These are phyloP conservation scores for Drosophila rufa DNA, from an alignment of 1,140 invertebrate species.

Conservation along the genomic window DNA sequence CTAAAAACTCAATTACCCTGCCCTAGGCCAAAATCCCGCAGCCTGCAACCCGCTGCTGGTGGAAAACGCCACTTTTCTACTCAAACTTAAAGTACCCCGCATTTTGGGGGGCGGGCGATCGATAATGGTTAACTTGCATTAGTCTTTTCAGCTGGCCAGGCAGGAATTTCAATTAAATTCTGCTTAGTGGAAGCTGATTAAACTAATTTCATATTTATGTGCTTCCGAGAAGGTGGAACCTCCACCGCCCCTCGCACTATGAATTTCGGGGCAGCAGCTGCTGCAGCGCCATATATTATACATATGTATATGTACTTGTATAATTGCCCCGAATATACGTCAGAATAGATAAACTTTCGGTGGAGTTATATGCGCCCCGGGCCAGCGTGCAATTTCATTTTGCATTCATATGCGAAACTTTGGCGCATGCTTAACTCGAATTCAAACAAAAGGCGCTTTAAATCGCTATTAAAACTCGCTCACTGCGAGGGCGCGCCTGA, in stretches of 20 bases:
- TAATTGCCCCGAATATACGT: conserved; percentile 15
- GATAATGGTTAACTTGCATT: conserved; percentile 2
- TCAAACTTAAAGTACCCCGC: not conserved
- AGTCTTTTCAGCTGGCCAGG: conserved; percentile 1
- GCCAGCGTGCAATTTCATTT: conserved; percentile 67
- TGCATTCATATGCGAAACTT: conserved; percentile 66
- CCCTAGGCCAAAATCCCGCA: conserved; percentile 43
- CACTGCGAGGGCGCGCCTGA: conserved; percentile 23
- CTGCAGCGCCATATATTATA: conserved; percentile 1
- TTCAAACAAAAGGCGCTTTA: conserved; percentile 69
- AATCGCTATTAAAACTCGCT: conserved; percentile 73
- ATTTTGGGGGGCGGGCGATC: conserved; percentile 3
- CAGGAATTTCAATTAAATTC: conserved; percentile 15
- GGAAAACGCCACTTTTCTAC: not conserved
- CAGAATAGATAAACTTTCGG: conserved; percentile 54
- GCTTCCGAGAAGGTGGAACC: not conserved
- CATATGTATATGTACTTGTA: conserved; percentile 5
- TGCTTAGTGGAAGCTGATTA: conserved; percentile 35
- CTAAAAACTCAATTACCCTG: conserved; percentile 80
- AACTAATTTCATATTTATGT: conserved; percentile 27
- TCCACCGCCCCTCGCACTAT: not conserved
- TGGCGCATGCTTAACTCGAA: conserved; percentile 60
- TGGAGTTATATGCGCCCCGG: conserved; percentile 44
- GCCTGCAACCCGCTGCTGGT: not conserved
- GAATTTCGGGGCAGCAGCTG: conserved; percentile 20